A percentile compares a stretch with the other conserved stretches of the same genome.
phyloP scores from a whole-genome alignment of 1,140 invertebrate species.

The Ostrea denselamellosa region DNA sequence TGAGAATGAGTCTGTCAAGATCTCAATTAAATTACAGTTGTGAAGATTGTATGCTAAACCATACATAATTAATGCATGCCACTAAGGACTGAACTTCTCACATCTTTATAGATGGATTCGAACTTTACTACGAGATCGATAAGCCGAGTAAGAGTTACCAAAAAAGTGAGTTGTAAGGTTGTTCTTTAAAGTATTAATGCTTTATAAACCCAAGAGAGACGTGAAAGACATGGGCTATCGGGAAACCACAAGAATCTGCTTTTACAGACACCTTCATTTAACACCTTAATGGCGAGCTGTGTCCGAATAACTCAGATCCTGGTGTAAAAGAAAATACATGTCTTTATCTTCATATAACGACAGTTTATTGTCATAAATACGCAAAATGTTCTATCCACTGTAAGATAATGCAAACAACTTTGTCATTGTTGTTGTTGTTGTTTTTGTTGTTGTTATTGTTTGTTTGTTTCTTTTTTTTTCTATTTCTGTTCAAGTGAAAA shows the following conservation, averaged over 20 bases:
- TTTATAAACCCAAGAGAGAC: background rate
- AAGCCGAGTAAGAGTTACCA: background rate
- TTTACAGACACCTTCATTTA: too few relatives aligned
- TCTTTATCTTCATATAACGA: too few relatives aligned
- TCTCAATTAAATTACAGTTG: background rate
- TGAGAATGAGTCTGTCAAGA: background rate
- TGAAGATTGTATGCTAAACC: slow-evolving; percentile 1
- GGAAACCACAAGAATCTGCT: background rate
- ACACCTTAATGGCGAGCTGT: too few relatives aligned
- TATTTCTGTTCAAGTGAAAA: too few relatives aligned
- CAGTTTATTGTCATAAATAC: too few relatives aligned
- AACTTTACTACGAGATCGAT: slow-evolving; percentile 10
- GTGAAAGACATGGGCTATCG: background rate
- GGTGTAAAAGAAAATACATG: too few relatives aligned
- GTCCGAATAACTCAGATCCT: too few relatives aligned
- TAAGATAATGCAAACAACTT: too few relatives aligned
- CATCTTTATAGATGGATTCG: slow-evolving; percentile 24
- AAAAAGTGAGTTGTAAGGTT: background rate
- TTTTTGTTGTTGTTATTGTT: too few relatives aligned
- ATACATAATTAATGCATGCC: slow-evolving; percentile 25
- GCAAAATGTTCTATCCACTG: too few relatives aligned
- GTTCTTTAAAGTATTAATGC: background rate
- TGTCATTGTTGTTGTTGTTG: too few relatives aligned
- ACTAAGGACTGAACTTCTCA: slow-evolving; percentile 1
- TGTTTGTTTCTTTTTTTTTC: too few relatives aligned